phyloP scores from a whole-genome alignment of 2,888 invertebrate species.

The Drosophila monieri region DNA sequence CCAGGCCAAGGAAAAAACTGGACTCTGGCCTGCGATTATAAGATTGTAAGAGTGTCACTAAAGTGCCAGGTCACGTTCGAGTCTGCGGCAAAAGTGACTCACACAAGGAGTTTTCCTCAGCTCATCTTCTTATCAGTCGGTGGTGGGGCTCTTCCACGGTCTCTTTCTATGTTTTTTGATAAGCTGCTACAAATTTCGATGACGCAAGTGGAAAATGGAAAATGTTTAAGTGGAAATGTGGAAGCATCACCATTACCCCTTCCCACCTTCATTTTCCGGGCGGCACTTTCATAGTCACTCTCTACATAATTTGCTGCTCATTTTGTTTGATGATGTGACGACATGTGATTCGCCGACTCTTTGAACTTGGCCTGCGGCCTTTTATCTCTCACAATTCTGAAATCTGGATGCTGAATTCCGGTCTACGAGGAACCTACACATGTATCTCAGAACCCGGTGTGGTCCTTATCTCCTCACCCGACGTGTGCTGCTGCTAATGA shows the following conservation, averaged over 20 bases:
- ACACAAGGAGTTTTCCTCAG: conserved; percentile 35
- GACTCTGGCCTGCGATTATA: conserved; percentile 48
- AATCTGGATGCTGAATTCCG: not conserved
- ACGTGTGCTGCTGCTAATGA: conserved; percentile 52
- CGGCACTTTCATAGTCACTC: conserved; percentile 48
- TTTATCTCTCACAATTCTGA: conserved; percentile 32
- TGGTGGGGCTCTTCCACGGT: not conserved
- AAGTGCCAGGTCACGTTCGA: conserved; percentile 76
- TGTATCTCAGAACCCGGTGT: conserved; percentile 31
- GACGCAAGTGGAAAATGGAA: conserved; percentile 61
- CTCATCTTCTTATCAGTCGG: conserved; percentile 56
- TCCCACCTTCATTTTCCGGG: conserved; percentile 8
- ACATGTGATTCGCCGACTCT: conserved; percentile 55
- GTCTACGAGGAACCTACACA: not conserved
- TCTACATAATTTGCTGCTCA: conserved; percentile 70
- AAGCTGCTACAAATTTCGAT: conserved; percentile 71
- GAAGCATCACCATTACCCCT: conserved; percentile 14
- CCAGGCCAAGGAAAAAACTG: conserved; percentile 39
- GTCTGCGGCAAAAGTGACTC: conserved; percentile 57
- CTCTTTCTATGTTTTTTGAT: conserved; percentile 37
- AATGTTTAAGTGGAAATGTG: conserved; percentile 22
- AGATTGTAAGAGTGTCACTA: conserved; percentile 54
- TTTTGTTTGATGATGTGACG: conserved; percentile 65
- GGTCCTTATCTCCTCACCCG: conserved; percentile 55
- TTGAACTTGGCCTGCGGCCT: conserved; percentile 61